These are phyloP conservation scores for Empis livida DNA, from an alignment of 2,888 invertebrate genomes.

Conservation along the genomic window DNA sequence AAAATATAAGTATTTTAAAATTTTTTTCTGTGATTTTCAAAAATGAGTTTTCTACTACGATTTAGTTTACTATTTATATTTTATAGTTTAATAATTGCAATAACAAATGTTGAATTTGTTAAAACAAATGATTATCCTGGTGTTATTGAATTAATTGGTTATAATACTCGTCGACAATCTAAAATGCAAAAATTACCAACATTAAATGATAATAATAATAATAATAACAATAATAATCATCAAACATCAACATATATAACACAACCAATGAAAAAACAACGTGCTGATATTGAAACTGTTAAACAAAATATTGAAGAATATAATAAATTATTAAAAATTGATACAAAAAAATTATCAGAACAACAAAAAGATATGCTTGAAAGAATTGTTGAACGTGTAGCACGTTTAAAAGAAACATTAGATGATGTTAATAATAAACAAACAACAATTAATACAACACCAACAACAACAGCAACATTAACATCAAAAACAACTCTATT, in stretches of 20 bases:
- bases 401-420: constrained; percentile 31
- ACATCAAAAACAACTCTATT: constrained; percentile 10
- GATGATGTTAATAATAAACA: constrained; percentile 20
- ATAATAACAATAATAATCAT: not conserved
- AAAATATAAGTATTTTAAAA: too few relatives aligned
- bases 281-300: constrained; percentile 33
- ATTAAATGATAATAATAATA: too few relatives aligned
- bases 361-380: constrained; percentile 35
- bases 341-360: constrained; percentile 32
- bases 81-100: not conserved
- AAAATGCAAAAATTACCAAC: not conserved
- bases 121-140: constrained; percentile 27
- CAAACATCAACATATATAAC: not conserved
- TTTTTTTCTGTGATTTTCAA: too few relatives aligned
- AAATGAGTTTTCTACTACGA: too few relatives aligned
- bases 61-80: not conserved
- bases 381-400: constrained; percentile 34
- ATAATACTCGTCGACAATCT: constrained; percentile 24
- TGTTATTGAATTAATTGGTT: constrained; percentile 33
- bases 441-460: constrained; percentile 11
- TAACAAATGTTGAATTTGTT: not conserved
- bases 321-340: constrained; percentile 29
- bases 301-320: constrained; percentile 33
- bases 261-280: constrained; percentile 21
- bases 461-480: constrained; percentile 6